Evolutionary conservation across 2,797 vertebrate genomes (phyloP).

Genomic region (Lutjanus campechanus): DNA sequence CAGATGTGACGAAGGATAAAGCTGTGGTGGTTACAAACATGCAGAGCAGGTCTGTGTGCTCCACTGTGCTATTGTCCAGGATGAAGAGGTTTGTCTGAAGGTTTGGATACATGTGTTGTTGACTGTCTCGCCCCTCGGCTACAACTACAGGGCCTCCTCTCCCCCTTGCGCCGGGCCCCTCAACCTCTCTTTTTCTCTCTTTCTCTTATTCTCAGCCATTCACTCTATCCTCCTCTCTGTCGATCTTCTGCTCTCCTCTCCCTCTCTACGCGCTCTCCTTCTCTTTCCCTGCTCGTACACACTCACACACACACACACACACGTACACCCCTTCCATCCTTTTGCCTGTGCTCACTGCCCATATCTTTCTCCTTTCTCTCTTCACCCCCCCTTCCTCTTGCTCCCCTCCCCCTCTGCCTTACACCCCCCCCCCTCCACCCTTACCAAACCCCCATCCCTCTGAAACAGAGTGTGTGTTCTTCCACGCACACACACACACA

Average conservation of each 20-base stretch:
- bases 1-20: conserved; percentile 2
- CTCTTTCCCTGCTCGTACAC: conserved; percentile 44
- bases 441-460: conserved; percentile 66
- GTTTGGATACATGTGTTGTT: conserved; percentile 82
- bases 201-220: conserved; percentile 71
- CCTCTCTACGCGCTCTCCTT: conserved; percentile 54
- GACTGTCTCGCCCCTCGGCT: conserved; percentile 82
- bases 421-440: conserved; percentile 13
- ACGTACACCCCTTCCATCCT: conserved; percentile 57
- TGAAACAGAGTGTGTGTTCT: conserved; percentile 70
- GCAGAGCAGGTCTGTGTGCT: conserved; percentile 29
- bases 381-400: conserved; percentile 33
- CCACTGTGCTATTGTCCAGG: conserved; percentile 38
- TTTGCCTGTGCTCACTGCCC: conserved; percentile 74
- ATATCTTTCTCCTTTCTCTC: conserved; percentile 75
- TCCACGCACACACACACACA: conserved; percentile 37
- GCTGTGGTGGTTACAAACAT: neutral
- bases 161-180: conserved; percentile 77
- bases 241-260: conserved; percentile 56
- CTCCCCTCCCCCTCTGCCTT: conserved; percentile 56
- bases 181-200: conserved; percentile 61
- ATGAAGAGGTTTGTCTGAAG: conserved; percentile 67
- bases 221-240: conserved; percentile 71
- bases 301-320: conserved; percentile 15
- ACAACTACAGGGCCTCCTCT: conserved; percentile 80